Base-by-base conservation (phyloP, 2,113 vertebrate species). In the Channa maculata region DNA sequence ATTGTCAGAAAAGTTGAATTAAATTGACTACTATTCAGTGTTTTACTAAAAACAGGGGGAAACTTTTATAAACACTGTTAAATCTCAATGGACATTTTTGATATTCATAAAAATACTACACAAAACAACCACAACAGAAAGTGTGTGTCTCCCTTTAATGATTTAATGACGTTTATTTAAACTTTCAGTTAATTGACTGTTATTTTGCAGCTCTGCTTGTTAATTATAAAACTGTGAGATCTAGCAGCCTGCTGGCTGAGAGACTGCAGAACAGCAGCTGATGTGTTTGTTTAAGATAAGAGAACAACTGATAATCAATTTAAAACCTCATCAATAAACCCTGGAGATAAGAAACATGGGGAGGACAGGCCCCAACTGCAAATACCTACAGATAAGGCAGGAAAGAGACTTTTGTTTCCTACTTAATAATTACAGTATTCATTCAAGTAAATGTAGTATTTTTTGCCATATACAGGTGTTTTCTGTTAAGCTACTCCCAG, bases 281-380 rank as follows among this genome's bases (percentile, higher is more conserved):
- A 72, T 48, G 75, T 73, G 86, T 86, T 86, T 85, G 82, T 79
- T 69, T 62, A 64, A 91, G 89, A 91, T 91, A 91, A 87, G 80
- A 82, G 11, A 78, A 64, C 54, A 75, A 67, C 87, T 77, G 85
- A 86, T 82, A 80, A 80, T 86, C 79, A 88, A 79, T 75, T 45
- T 45, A 43, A 24, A 72, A 55, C 57, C 80, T 79, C 86, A 62
- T 89, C 84, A 86, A 79, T 81, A 82, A 86, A 62, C 48, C 52
- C n/a, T 51, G 52, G 39, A 88, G 87, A 91, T 86, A 89, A 87
- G 60, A 83, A 24, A 37, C 8, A 3, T 8, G 36, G 46, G 71
- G 33, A 51, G 8, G 75, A 49, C 71, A 53, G 55, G 69, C 65
- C 77, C 52, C 63, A 37, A 24, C 73, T 74, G 53, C 46, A 83